A percentile compares a stretch with the other conserved stretches of the same genome.
Evolutionary conservation across 92 coral and sea anemone species (phyloP).

Genomic region (Umimayanthus chanpuru): DNA sequence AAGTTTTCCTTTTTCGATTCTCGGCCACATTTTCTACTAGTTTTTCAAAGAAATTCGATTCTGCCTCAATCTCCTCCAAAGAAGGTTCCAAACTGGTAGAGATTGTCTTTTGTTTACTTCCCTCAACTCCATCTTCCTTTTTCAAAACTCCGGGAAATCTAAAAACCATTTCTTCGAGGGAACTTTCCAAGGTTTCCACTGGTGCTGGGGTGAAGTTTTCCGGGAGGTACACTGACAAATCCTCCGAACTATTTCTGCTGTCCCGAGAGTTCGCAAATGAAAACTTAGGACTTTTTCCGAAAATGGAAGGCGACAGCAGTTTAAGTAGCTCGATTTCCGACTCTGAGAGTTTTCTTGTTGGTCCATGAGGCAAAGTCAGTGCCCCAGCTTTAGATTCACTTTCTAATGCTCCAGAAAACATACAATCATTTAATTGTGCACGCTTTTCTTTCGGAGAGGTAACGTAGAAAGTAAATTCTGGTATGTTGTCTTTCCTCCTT

Average conservation of each 20-base stretch:
- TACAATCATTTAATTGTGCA: conserved; percentile 7
- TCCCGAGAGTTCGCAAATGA: conserved; percentile 5
- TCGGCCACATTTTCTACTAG: neutral
- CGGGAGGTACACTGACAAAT: conserved; percentile 66
- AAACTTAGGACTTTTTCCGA: conserved; percentile 33
- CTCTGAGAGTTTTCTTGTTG: conserved; percentile 29
- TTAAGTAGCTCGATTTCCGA: conserved; percentile 37
- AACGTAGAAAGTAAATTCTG: conserved; percentile 25
- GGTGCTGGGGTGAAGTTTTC: conserved; percentile 68
- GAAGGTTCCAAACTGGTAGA: neutral
- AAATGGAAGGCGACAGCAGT: conserved; percentile 19
- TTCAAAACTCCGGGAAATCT: conserved; percentile 49
- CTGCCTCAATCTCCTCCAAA: neutral
- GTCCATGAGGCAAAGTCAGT: neutral
- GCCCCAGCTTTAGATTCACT: neutral
- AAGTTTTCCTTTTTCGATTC: neutral
- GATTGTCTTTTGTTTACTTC: neutral
- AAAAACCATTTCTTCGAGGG: conserved; percentile 55
- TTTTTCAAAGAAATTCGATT: conserved; percentile 10
- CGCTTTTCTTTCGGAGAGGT: conserved; percentile 29
- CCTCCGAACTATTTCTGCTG: conserved; percentile 58
- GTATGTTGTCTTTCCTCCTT: neutral
- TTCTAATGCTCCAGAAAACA: conserved; percentile 5
- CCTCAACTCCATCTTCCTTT: neutral
- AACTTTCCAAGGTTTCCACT: conserved; percentile 58